Percentiles rank a stretch among this genome's conserved stretches.
phyloP scores from a whole-genome alignment of 2,797 vertebrate genomes.

The Paramormyrops hopkinsi region DNA sequence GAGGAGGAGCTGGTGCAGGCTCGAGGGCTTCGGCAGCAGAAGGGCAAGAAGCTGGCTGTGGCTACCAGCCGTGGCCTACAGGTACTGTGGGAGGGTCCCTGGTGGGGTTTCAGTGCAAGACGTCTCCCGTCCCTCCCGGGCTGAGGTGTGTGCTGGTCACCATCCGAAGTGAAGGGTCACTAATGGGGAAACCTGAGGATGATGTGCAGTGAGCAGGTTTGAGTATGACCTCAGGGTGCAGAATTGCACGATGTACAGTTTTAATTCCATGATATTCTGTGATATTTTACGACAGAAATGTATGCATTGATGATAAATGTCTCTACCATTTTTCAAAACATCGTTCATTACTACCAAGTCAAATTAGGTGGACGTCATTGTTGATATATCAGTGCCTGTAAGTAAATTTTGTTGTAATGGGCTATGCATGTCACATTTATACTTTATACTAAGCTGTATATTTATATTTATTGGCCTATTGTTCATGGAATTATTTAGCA shows the following conservation, averaged over 20 bases:
- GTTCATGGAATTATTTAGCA: not conserved
- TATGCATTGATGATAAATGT: not conserved
- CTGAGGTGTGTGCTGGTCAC: not conserved
- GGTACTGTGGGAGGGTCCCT: conserved; percentile 51
- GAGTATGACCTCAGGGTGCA: not conserved
- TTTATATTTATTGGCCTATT: not conserved
- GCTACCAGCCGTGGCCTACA: conserved; percentile 65
- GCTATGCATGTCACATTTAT: not conserved
- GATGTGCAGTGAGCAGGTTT: not conserved
- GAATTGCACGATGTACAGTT: not conserved
- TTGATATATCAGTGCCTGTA: not conserved
- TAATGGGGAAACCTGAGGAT: not conserved
- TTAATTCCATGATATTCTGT: not conserved
- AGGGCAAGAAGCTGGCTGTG: conserved; percentile 62
- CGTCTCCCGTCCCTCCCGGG: not conserved
- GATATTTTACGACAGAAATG: not conserved
- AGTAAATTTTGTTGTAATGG: not conserved
- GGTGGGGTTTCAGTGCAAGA: not conserved
- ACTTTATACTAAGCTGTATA: not conserved
- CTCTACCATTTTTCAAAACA: not conserved
- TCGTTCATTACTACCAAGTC: not conserved
- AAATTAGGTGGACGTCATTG: not conserved
- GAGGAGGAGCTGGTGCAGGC: conserved; percentile 84
- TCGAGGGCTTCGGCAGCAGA: conserved; percentile 63
- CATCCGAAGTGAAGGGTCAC: not conserved